Conservation (phyloP, 2,113 vertebrate genomes). For the Malurus cyaneus region DNA sequence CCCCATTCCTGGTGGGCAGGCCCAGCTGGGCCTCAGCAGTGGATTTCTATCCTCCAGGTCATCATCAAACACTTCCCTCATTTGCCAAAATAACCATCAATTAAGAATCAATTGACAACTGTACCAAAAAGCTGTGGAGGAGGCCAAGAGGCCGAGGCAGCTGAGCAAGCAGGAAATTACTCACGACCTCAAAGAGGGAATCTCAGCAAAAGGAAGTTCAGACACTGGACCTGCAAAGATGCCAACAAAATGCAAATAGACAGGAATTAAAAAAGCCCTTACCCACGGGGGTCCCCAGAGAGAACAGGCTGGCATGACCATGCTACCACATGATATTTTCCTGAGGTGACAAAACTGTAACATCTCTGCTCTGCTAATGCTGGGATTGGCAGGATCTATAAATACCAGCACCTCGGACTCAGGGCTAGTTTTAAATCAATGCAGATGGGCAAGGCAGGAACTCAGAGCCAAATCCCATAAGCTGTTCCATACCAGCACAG, state of each 20-base stretch:
- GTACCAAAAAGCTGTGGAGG: not conserved
- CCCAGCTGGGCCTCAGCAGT: not conserved
- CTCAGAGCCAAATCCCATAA: conserved; percentile 51
- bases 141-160: not conserved
- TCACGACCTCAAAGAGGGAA: not conserved
- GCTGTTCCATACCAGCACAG: conserved; percentile 43
- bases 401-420: conserved; percentile 35
- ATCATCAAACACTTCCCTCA: not conserved
- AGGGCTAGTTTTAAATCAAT: conserved; percentile 28
- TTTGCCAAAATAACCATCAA: not conserved
- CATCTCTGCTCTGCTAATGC: not conserved
- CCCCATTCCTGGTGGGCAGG: not conserved
- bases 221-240: not conserved
- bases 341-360: not conserved
- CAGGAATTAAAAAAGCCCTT: not conserved
- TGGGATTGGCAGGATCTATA: conserved; percentile 39
- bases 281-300: not conserved
- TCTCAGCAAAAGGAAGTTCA: conserved; percentile 9
- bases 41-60: not conserved
- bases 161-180: conserved; percentile 41
- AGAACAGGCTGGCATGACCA: not conserved
- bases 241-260: not conserved
- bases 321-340: not conserved
- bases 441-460: conserved; percentile 42
- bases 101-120: not conserved